Evolutionary conservation across 2,797 vertebrate genomes (phyloP), one percentile per base, ranked within the genome.

Genomic region (Ataeniobius toweri): DNA sequence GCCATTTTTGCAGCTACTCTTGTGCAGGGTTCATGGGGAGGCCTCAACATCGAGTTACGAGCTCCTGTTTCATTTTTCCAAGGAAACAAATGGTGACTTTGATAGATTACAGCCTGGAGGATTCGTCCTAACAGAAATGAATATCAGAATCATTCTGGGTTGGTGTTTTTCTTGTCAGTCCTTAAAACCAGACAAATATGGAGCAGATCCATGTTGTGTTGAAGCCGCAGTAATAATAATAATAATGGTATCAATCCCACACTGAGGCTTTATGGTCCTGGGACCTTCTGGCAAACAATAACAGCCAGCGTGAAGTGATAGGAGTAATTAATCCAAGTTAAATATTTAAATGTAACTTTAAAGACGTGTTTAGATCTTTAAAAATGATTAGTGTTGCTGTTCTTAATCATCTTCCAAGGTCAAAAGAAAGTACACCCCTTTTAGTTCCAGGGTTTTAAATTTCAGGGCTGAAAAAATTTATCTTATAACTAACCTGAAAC

Each of bases 111-210:
- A 73, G 84, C 65, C 0, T 77, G 81, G 71, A 85, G 39, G 85
- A 86, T 78, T 81, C 20, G 76, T 80, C 80, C 72, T 91, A 87
- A 92, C 89, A 88, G 89, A 93, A 93, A 92, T 84, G 82, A 93
- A 92, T 91, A 88, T 92, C 88, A 55, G 81, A 70, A 85, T 91
- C 85, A 84, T 86, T 85, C 78, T 83, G 80, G 65, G 22, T 7
- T 5, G n/a, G 58, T 83, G 73, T 93, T 91, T 91, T 91, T 87
- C 85, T 84, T 76, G 80, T 83, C 90, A 74, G 79, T 81, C 80
- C 81, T 69, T 48, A 74, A 84, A 87, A 83, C 78, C 81, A 91
- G 85, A 89, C 85, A 84, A 90, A 88, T 63, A 84, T 24, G 3
- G 82, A 85, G 83, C 1, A 28, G 80, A 80, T 63, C 73, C 80